phyloP scores from a whole-genome alignment of 2,113 vertebrate genomes.

The Eulemur rufifrons region DNA sequence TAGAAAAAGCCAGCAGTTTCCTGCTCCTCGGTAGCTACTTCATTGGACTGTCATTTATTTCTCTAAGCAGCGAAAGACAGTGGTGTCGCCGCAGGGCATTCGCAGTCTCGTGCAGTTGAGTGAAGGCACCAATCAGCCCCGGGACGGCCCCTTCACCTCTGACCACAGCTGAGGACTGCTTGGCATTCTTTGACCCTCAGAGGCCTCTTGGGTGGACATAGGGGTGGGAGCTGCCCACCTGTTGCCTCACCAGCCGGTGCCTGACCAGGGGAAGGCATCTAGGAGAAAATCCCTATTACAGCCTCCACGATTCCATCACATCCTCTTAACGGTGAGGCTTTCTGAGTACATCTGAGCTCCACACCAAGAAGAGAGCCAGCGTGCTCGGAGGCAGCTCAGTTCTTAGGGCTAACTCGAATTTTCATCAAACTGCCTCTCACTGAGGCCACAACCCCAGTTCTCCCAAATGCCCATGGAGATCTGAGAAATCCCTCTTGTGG shows the following conservation, averaged over 20 bases:
- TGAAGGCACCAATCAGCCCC: rapidly evolving
- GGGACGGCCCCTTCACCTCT: neutral
- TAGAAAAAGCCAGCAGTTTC: neutral
- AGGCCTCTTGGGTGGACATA: neutral
- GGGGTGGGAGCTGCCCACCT: neutral
- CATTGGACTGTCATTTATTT: neutral
- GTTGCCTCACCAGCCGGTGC: neutral
- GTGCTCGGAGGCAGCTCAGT: neutral
- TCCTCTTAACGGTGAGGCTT: neutral
- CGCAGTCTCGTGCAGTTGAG: neutral
- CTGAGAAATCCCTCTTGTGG: neutral
- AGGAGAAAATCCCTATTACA: neutral
- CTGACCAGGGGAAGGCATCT: neutral
- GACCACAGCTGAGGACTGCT: rapidly evolving
- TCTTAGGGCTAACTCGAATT: neutral
- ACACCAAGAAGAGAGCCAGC: neutral
- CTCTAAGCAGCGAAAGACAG: neutral
- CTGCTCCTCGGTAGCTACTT: neutral
- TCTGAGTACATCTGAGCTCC: neutral
- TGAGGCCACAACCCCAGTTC: neutral
- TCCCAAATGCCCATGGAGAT: neutral
- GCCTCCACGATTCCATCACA: neutral
- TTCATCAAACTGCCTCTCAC: neutral
- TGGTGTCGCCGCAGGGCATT: neutral
- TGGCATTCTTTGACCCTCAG: neutral